Conservation (phyloP, 2,888 invertebrate species). For the Eurois occulta region DNA sequence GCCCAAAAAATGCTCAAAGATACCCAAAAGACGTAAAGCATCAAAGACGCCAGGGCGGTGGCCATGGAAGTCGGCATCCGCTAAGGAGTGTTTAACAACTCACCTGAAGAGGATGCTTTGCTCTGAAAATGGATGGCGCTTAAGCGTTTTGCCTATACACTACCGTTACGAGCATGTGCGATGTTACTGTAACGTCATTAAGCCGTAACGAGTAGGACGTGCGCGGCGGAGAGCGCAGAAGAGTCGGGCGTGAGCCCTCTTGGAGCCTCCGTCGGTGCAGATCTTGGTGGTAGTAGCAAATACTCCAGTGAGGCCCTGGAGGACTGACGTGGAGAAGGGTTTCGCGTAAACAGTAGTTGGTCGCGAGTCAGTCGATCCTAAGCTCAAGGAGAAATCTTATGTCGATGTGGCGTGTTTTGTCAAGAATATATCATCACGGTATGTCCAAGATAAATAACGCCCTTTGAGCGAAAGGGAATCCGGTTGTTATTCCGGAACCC, state of each 20-base stretch:
- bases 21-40: conserved; percentile 49
- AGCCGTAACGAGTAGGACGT: conserved; percentile 91
- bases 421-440: not conserved
- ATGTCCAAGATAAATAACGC: conserved; percentile 72
- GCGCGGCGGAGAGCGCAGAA: conserved; percentile 89
- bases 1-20: conserved; percentile 90
- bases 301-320: conserved; percentile 92
- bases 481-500: conserved; percentile 91
- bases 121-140: conserved; percentile 92
- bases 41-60: conserved; percentile 41
- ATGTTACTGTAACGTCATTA: conserved; percentile 74
- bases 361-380: conserved; percentile 91
- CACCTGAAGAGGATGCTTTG: conserved; percentile 87
- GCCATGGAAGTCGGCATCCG: conserved; percentile 55
- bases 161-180: conserved; percentile 79
- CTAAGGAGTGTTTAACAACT: conserved; percentile 86
- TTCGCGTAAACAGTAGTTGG: conserved; percentile 88
- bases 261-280: conserved; percentile 89
- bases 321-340: conserved; percentile 91
- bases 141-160: conserved; percentile 78
- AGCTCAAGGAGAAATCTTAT: conserved; percentile 88
- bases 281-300: conserved; percentile 94
- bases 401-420: conserved; percentile 79
- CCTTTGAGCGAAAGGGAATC: conserved; percentile 89
- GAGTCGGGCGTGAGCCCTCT: conserved; percentile 88